Base-by-base conservation (phyloP, 1,140 invertebrate species). In the Pararge aegeria region DNA sequence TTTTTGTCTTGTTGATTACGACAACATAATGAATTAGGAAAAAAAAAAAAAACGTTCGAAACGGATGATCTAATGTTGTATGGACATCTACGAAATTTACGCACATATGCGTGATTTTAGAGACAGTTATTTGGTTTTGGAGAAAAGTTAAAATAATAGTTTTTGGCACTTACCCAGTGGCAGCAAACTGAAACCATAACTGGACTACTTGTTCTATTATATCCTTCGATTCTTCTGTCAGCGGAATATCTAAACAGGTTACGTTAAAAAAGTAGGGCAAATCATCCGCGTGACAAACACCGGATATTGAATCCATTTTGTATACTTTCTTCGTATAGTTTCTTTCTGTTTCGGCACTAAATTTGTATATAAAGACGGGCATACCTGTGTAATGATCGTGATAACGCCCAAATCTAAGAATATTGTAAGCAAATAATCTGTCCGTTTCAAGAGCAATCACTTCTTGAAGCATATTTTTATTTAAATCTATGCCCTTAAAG, bases 211-310 rank as follows among this genome's bases (percentile, higher is more conserved):
- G 52, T 18, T 76, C 55, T 51, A 85, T 76, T 44, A 79, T 67
- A 1, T 19, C 19, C 51, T 46, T 73, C 6, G 79, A 78, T 46
- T 85, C 69, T 16, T 81, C 67, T n/a, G 80, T 75, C 7, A 81
- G 44, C 12, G 79, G 80, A 50, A 87, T 71, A 44, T 81, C 61
- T 34, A 83, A 27, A 24, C 75, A 75, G 0, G 77, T 85, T 0
- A 87, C 67, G 30, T 87, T 79, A 40, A 87, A 89, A 0, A 83
- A 55, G 56, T 89, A 89, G 0, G 66, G 70, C 34, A 87, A 62
- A 0, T 89, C 87, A 42, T 89, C 87, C n/a, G 80, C 73, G 53
- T 89, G 87, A 64, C 84, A 87, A 5, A 84, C 83, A 1, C 84
- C 87, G 21, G 68, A 37, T n/a, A 81, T 20, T 4, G 52, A 46